Base-by-base conservation (phyloP, 2,888 invertebrate species). In the Biston stratarius region DNA sequence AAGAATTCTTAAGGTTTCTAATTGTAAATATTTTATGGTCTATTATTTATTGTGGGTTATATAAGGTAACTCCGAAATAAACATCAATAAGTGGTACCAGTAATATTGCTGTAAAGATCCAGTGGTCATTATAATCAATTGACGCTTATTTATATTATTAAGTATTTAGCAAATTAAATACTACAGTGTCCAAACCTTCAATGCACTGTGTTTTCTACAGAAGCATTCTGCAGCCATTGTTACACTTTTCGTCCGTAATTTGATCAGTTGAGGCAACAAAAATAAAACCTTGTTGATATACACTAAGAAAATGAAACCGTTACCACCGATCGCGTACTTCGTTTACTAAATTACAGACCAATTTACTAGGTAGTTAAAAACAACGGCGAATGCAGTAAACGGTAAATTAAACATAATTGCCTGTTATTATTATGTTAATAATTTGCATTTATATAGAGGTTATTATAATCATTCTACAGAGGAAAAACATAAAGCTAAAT, bases 341-440 rank as follows among this genome's bases (percentile, higher is more conserved):
- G 76, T 75, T 77, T 72, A 74, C 69, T 67, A 74, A 77, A 76
- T 78, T 79, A 78, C 77, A 73, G 74, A 73, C 73, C 78, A 78
- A 80, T 82, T 78, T 55, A 40, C 62, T 67, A 76, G 73, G 71
- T 76, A 67, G 76, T 78, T 76, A 75, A 74, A 74, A 73, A 74
- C 69, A 66, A 64, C 68, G 69, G 59, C 71, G 61, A 72, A 72
- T 60, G 56, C 62, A 60, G 49, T 64, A 62, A 62, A 67, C 74
- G 70, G 65, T 66, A 68, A 65, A 70, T 68, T 71, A 59, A 49
- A 64, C 33, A 15, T 67, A 64, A 60, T 62, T 63, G 67, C 55
- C 49, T 38, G 48, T 67, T 57, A 64, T 67, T 60, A 67, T 63
- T 55, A 55, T 44, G 51, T 34, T 63, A 45, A 55, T 69, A 12